Percentiles rank a stretch among this genome's conserved stretches.
Conservation (phyloP, 2,797 vertebrate genomes). For the Enteromius unitaeniatus region DNA sequence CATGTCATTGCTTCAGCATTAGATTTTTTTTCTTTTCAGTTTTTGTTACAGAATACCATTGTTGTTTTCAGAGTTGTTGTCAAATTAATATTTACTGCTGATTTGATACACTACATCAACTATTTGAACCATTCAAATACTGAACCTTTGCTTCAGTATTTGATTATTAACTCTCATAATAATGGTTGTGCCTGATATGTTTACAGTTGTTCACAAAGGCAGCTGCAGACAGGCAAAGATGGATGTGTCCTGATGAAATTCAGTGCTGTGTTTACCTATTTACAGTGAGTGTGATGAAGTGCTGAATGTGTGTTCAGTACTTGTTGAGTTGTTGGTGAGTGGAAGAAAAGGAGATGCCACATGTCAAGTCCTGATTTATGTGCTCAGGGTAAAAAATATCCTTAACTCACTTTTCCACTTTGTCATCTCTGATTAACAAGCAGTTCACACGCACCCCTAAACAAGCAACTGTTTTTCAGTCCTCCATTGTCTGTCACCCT, state of each 20-base stretch:
- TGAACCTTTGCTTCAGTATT: neutral
- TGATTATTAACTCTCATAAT: constrained; percentile 27
- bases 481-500: constrained; percentile 48
- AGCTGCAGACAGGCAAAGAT: constrained; percentile 27
- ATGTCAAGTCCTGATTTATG: constrained; percentile 66
- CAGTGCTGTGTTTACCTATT: constrained; percentile 5
- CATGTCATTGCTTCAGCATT: neutral
- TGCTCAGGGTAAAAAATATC: constrained; percentile 69
- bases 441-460: constrained; percentile 68
- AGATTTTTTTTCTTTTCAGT: neutral
- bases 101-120: neutral
- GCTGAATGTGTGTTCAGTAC: neutral
- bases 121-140: no score
- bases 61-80: no score
- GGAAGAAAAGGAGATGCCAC: constrained; percentile 22
- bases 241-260: constrained; percentile 15
- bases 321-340: constrained; percentile 40
- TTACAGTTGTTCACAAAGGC: constrained; percentile 26
- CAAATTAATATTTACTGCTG: no score
- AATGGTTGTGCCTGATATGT: constrained; percentile 13
- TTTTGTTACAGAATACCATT: no score
- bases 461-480: constrained; percentile 47
- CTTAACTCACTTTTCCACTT: constrained; percentile 71
- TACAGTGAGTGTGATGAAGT: neutral
- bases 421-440: constrained; percentile 72